A percentile compares a stretch with the other conserved stretches of the same genome.
These are phyloP conservation scores for Atlantisia rogersi DNA, from an alignment of 2,113 vertebrate species.

Conservation along the genomic window DNA sequence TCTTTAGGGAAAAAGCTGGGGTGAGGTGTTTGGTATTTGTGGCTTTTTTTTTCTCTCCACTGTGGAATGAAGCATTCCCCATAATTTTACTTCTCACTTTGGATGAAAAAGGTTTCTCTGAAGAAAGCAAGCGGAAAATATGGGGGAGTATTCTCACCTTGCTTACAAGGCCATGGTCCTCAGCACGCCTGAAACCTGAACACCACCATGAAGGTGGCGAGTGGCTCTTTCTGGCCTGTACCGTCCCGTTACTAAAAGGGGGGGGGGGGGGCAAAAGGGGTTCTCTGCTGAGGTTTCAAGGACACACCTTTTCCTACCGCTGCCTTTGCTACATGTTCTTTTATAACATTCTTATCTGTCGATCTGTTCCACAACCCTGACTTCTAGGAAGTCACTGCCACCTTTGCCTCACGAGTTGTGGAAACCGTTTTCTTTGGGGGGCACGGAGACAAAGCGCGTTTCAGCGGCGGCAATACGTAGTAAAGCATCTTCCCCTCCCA, in stretches of 20 bases:
- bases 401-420: not conserved
- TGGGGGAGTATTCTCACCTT: not conserved
- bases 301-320: not conserved
- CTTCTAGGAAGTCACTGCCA: not conserved
- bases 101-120: not conserved
- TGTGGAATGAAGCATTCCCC: not conserved
- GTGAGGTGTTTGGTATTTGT: not conserved
- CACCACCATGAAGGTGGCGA: not conserved
- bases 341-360: conserved; percentile 20
- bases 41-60: not conserved
- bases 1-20: not conserved
- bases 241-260: not conserved
- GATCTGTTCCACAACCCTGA: not conserved
- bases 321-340: not conserved
- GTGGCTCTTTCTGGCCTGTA: not conserved
- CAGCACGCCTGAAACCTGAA: not conserved
- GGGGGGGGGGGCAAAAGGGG: not conserved
- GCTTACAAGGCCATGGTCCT: not conserved
- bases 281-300: not conserved
- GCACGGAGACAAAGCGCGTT: not conserved
- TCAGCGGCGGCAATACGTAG: not conserved
- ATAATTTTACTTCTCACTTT: not conserved
- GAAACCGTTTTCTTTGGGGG: conserved; percentile 16
- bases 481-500: conserved; percentile 10
- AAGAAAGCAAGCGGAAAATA: not conserved